phyloP scores from a whole-genome alignment of 2,113 vertebrate genomes.

The Xyrauchen texanus region DNA sequence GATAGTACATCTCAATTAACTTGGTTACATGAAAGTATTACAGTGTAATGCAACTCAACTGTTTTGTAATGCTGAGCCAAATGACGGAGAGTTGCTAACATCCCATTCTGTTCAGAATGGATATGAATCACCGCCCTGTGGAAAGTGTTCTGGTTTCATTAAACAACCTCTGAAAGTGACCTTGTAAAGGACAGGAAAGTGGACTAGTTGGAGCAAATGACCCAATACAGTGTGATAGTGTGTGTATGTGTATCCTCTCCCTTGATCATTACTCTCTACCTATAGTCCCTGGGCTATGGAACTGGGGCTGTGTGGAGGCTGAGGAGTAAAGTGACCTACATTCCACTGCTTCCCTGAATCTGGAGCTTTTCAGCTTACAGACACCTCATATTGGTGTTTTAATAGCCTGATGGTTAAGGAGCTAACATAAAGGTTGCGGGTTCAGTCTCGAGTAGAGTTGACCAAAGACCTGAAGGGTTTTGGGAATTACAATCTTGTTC shows the following conservation, averaged over 20 bases:
- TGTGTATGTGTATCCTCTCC: background rate
- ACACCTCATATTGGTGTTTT: background rate
- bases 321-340: constrained; percentile 50
- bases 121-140: background rate
- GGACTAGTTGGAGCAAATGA: constrained; percentile 44
- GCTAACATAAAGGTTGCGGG: background rate
- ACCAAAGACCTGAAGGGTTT: background rate
- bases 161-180: constrained; percentile 38
- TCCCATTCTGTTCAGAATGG: background rate
- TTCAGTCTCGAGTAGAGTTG: constrained; percentile 15
- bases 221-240: constrained; percentile 42
- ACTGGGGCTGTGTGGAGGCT: constrained; percentile 52
- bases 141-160: constrained; percentile 24
- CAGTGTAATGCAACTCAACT: background rate
- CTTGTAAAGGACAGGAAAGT: constrained; percentile 46
- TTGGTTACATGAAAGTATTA: too few species aligned
- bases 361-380: constrained; percentile 36
- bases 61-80: background rate
- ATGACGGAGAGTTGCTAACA: background rate
- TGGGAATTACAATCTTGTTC: background rate
- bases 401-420: constrained; percentile 4
- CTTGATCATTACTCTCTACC: constrained; percentile 40
- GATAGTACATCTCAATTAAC: too few species aligned
- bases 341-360: constrained; percentile 51
- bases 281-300: constrained; percentile 47